Evolutionary conservation across 2,797 vertebrate species (phyloP).

Genomic region (Lacerta viridis): DNA sequence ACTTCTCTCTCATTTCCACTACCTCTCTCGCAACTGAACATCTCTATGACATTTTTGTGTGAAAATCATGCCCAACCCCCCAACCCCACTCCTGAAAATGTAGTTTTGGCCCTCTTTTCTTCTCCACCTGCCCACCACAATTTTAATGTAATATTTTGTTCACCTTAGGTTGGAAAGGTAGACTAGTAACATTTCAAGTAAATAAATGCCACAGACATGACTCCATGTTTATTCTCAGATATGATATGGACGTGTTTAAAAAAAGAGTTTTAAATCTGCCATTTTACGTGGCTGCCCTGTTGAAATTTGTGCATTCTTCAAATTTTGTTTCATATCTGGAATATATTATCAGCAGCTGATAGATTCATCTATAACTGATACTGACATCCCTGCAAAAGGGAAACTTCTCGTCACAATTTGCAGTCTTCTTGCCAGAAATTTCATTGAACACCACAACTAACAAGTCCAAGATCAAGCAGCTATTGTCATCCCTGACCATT

Average conservation of each 20-base stretch:
- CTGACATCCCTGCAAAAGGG: not conserved
- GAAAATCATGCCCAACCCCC: not conserved
- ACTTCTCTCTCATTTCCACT: not conserved
- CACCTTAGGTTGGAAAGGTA: not conserved
- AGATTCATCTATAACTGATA: not conserved
- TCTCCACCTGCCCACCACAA: too few species aligned
- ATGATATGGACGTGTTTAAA: not conserved
- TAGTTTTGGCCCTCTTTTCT: not conserved
- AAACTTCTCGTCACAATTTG: not conserved
- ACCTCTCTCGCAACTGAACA: not conserved
- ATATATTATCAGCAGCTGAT: too few species aligned
- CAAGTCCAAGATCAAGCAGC: too few species aligned
- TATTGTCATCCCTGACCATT: too few species aligned
- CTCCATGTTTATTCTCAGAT: not conserved
- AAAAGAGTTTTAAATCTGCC: not conserved
- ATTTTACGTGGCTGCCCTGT: too few species aligned
- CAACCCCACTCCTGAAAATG: not conserved
- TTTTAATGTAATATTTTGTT: too few species aligned
- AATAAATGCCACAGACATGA: not conserved
- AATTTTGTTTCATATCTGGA: too few species aligned
- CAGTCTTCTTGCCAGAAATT: too few species aligned
- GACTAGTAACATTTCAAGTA: not conserved
- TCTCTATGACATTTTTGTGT: not conserved
- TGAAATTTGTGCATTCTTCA: too few species aligned
- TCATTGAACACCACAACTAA: too few species aligned